Evolutionary conservation across 2,113 vertebrate genomes (phyloP).

Genomic region (Garra rufa): DNA sequence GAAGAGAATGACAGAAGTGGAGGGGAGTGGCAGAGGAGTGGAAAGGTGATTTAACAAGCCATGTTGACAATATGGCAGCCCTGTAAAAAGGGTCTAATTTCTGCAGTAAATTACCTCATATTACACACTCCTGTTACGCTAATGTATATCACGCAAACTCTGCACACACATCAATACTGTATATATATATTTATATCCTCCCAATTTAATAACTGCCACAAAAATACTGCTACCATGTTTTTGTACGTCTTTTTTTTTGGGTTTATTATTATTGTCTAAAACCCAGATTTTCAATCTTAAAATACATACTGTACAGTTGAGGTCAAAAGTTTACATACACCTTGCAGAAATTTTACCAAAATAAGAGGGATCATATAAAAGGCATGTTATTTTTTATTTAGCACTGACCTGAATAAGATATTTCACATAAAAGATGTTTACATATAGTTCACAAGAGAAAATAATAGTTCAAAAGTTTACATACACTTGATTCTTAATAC

Average conservation of each 20-base stretch:
- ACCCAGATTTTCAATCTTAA: neutral
- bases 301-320: neutral
- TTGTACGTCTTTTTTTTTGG: too few species aligned
- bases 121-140: conserved; percentile 37
- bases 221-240: too few species aligned
- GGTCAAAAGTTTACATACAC: too few species aligned
- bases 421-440: too few species aligned
- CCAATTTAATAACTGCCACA: neutral
- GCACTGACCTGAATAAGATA: too few species aligned
- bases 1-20: conserved; percentile 54
- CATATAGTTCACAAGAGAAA: too few species aligned
- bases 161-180: conserved; percentile 13
- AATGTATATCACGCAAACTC: conserved; percentile 45
- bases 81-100: conserved; percentile 74
- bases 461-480: too few species aligned
- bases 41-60: conserved; percentile 68
- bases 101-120: conserved; percentile 70
- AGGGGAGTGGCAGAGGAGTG: conserved; percentile 56
- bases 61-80: conserved; percentile 76
- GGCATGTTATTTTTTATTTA: too few species aligned
- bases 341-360: too few species aligned
- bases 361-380: too few species aligned
- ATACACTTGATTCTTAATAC: too few species aligned
- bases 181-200: neutral
- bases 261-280: neutral